Base-by-base conservation (phyloP, 2,888 invertebrate genomes). In the Ischnus inquisitorius region DNA sequence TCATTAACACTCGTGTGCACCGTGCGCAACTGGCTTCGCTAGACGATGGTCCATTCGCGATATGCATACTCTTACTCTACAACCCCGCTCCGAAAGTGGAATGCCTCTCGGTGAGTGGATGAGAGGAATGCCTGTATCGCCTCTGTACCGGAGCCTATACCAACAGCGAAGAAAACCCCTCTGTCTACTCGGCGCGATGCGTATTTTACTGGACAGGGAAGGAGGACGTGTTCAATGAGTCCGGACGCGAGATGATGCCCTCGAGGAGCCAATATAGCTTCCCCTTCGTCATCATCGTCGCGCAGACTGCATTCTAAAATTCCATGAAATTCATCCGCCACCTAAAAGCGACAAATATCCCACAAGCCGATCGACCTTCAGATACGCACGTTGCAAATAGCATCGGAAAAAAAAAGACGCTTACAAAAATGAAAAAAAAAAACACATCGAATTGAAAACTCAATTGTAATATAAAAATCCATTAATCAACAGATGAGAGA, bases 1-100 rank as follows among this genome's bases (percentile, higher is more conserved):
- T 91, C 90, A 89, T 91, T 91, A 91, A 90, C 90, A 88, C 90
- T 80, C 85, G 77, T 65, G 79, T 41, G 75, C 67, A 46, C 62
- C 19, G 41, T 22, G 41, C 43, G 16, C 67, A 48, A 43, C 67
- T 22, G 34, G 81, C 60, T 34, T 8, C 34, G 65, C 65, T 28
- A 28, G 69, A 72, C 54, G 69, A 69, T 57, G 75, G 64, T 67
- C 54, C 82, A 77, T 64, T 68, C 34, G 16, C 34, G 75, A 64
- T 72, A 68, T 72, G 25, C 28, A 8, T 72, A 71, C 54, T 77
- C 43, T 57, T 19, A 54, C 41, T 14, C n/a, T 25, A 34, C 68
- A 67, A 67, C 22, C 62, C 72, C 46, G 57, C 65, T 67, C 68
- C 72, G 79, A 14, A 25, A 43, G 67, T 46, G 48, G 48, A 48